Evolutionary conservation across 2,888 invertebrate species (phyloP).

Genomic region (Andrena praecox): DNA sequence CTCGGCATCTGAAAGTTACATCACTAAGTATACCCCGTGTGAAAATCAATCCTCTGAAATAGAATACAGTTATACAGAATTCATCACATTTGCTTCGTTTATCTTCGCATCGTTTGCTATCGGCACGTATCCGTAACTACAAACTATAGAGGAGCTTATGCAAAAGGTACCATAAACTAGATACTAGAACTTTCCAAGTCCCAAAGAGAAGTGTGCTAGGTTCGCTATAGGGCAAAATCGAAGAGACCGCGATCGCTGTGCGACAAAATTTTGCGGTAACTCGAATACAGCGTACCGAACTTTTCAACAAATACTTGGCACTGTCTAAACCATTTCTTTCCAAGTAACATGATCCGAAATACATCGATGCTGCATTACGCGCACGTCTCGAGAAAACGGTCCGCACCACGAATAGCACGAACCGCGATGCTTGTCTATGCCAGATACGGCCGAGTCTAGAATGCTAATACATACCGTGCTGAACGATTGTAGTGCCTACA

Average conservation of each 20-base stretch:
- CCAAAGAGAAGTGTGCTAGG: neutral
- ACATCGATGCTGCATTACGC: neutral
- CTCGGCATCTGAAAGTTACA: constrained; percentile 76
- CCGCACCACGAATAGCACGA: constrained; percentile 1
- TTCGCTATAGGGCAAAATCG: neutral
- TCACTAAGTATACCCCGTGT: constrained; percentile 68
- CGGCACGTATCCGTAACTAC: neutral
- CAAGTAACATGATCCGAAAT: neutral
- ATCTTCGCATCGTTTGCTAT: neutral
- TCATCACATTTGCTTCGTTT: constrained; percentile 31
- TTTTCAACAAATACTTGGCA: neutral
- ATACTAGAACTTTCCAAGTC: constrained; percentile 1
- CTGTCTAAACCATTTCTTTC: neutral
- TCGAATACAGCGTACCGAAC: constrained; percentile 9
- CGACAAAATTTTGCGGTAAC: constrained; percentile 13
- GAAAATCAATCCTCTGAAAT: constrained; percentile 74
- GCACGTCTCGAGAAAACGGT: neutral
- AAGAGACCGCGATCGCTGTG: constrained; percentile 15
- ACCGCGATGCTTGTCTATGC: constrained; percentile 26
- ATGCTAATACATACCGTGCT: constrained; percentile 82
- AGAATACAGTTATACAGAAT: constrained; percentile 64
- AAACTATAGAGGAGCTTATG: neutral
- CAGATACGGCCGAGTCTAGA: constrained; percentile 54
- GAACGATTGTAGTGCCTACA: constrained; percentile 79
- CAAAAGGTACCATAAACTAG: neutral